Percentiles rank a stretch among this genome's conserved stretches.
phyloP scores from a whole-genome alignment of 2,113 vertebrate genomes.

The Cranoglanis bouderius region DNA sequence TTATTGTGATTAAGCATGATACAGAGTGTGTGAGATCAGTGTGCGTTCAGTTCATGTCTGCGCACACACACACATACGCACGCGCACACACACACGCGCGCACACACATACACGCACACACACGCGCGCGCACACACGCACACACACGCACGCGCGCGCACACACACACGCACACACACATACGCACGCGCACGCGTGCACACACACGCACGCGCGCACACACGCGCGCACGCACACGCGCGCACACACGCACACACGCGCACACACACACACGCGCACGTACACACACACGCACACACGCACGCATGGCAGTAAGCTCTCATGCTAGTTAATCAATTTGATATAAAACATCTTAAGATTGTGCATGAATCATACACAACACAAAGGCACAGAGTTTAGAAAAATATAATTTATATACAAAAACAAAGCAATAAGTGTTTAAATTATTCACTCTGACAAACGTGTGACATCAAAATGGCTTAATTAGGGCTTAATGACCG shows the following conservation, averaged over 20 bases:
- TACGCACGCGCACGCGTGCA: constrained; percentile 13
- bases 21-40: constrained; percentile 18
- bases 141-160: no score
- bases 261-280: no score
- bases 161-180: neutral
- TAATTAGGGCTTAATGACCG: neutral
- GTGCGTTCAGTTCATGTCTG: neutral
- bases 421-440: constrained; percentile 57
- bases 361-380: constrained; percentile 60
- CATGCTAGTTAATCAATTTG: constrained; percentile 5
- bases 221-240: neutral
- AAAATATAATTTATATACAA: constrained; percentile 69
- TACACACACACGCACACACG: neutral
- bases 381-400: constrained; percentile 63
- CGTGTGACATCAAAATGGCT: constrained; percentile 80
- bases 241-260: neutral
- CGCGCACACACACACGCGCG: neutral
- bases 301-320: neutral
- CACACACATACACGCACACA: neutral
- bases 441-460: constrained; percentile 78
- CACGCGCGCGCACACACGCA: no score
- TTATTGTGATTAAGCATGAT: constrained; percentile 36
- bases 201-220: neutral
- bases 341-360: constrained; percentile 49
- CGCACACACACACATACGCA: neutral